Percentiles rank a stretch among this genome's conserved stretches.
Evolutionary conservation across 2,113 vertebrate species (phyloP).

Genomic region (Callopanchax toddi): DNA sequence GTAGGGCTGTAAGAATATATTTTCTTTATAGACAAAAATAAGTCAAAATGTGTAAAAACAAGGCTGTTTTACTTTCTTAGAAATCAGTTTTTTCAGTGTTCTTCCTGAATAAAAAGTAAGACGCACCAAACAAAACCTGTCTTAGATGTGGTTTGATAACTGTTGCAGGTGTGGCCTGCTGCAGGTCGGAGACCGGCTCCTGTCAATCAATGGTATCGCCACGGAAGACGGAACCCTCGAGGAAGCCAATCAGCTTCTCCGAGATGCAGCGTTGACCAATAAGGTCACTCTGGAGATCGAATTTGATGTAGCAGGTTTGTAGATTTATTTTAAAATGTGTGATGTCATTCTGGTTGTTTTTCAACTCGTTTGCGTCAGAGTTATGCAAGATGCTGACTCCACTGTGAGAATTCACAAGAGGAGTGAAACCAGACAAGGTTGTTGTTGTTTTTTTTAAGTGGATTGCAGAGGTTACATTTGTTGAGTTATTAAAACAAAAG

Average conservation of each 20-base stretch:
- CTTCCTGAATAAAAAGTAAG: not conserved
- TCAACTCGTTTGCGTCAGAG: not conserved
- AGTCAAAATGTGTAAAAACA: no score
- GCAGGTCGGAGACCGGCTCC: constrained; percentile 93
- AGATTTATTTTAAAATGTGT: not conserved
- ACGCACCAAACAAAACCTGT: not conserved
- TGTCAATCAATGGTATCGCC: constrained; percentile 92
- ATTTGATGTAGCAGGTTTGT: constrained; percentile 93
- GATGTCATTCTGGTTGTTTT: not conserved
- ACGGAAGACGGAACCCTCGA: constrained; percentile 96
- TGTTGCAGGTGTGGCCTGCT: constrained; percentile 90
- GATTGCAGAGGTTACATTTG: no score
- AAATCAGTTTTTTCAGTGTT: no score
- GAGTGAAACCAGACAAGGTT: no score
- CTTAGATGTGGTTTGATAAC: constrained; percentile 11
- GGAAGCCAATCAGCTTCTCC: constrained; percentile 94
- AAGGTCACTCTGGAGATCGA: constrained; percentile 92
- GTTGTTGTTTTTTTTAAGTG: no score
- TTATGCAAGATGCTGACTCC: not conserved
- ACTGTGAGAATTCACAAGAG: no score
- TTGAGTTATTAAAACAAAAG: no score
- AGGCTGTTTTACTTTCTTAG: no score
- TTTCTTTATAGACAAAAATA: no score
- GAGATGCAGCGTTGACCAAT: constrained; percentile 91
- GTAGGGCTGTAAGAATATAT: no score